A percentile compares a stretch with the other conserved stretches of the same genome.
Conservation (phyloP, 2,888 invertebrate genomes). For the Amiota minor region DNA sequence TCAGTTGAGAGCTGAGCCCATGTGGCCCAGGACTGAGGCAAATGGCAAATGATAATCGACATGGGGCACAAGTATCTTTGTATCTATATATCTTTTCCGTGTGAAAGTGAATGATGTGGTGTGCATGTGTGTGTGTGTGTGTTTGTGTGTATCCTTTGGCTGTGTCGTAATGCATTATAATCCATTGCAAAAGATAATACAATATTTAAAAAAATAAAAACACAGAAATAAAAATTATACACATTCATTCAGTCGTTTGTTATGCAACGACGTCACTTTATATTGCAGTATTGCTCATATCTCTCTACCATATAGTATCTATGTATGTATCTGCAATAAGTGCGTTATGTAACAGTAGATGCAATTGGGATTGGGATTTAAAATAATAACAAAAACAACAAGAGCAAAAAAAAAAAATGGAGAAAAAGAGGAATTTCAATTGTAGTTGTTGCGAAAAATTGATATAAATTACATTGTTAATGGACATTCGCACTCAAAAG, state of each 20-base stretch:
- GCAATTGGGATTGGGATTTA: conserved; percentile 19
- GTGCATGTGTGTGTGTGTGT: neutral
- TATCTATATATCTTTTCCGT: neutral
- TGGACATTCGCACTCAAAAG: conserved; percentile 25
- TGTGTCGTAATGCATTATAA: conserved; percentile 12
- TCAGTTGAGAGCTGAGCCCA: no score
- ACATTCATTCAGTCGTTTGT: no score
- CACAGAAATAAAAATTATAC: neutral
- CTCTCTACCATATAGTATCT: neutral
- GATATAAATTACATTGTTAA: conserved; percentile 29
- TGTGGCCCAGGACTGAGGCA: neutral
- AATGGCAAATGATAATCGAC: neutral
- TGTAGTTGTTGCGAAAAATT: conserved; percentile 7
- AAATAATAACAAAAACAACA: conserved; percentile 10
- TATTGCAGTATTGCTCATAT: no score
- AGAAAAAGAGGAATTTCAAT: neutral
- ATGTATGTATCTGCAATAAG: conserved; percentile 12
- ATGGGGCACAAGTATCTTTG: no score
- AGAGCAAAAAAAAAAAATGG: neutral
- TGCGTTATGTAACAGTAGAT: conserved; percentile 11
- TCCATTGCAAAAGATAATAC: conserved; percentile 24
- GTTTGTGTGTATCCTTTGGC: neutral
- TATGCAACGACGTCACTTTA: neutral
- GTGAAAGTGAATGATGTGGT: neutral
- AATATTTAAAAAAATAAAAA: neutral